Evolutionary conservation across 1,140 invertebrate species (phyloP), one percentile per base, ranked within the genome.

Genomic region (Macrosteles quadrilineatus): DNA sequence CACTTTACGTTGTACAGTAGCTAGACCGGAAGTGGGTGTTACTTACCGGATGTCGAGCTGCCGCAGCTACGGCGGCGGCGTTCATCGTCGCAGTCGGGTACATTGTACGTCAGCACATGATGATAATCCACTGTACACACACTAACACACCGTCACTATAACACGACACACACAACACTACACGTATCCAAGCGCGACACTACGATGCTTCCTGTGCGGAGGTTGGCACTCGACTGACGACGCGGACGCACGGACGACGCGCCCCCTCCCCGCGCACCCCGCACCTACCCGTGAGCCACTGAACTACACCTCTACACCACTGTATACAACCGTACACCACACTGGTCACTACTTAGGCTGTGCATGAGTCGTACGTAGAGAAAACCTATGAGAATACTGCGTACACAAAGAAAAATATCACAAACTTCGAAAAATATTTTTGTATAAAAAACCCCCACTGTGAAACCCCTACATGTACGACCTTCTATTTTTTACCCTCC

Each of bases 11-110:
- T n/a, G 4, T 36, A 36, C 47, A 23, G 47, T 6, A n/a, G 21
- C 4, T n/a, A 50, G 3, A 50, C 17, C 47, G 47, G 47, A 50
- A 50, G n/a, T 50, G 47, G 6, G 9, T 11, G 36, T 11, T 11
- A 43, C 62, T 71, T 73, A 77, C 76, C 73, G 76, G 76, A 70
- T 77, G 76, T 63, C 76, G 70, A 32, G 75, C 72, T 47, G 75
- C 76, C 43, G 76, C 76, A 45, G 76, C 76, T 64, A 76, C 76
- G 65, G 76, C 76, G 66, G 76, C 76, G 70, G 76, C 74, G 73
- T 76, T 77, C 72, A 75, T 77, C 32, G 74, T 74, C 70, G 75
- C 70, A 65, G 73, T 72, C 1, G 76, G 75, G 76, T 76, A 77
- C 76, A 77, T 77, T 25, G 27, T 40, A 69, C 50, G 65, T 73